Percentiles rank a stretch among this genome's conserved stretches.
Conservation (phyloP, 1,140 invertebrate species). For the Drosophila mauritiana region DNA sequence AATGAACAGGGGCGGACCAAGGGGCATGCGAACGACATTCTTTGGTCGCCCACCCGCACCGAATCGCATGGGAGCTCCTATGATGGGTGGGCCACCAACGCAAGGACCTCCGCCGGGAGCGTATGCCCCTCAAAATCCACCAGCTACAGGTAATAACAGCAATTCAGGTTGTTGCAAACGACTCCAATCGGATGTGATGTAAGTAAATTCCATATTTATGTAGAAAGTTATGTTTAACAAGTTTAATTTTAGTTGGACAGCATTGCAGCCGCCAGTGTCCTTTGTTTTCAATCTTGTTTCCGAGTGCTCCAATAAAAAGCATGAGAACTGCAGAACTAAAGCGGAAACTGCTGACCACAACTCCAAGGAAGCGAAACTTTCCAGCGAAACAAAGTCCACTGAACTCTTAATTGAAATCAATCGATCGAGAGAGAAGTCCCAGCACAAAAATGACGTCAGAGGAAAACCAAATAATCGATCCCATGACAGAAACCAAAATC, state of each 20-base stretch:
- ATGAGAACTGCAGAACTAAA: slow-evolving; percentile 43
- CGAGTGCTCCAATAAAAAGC: slow-evolving; percentile 50
- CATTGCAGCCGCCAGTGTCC: slow-evolving; percentile 38
- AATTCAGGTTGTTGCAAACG: slow-evolving; percentile 17
- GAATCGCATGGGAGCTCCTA: slow-evolving; percentile 30
- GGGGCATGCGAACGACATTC: slow-evolving; percentile 53
- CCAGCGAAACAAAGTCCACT: slow-evolving; percentile 15
- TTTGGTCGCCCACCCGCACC: slow-evolving; percentile 31
- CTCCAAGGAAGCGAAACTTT: slow-evolving; percentile 6
- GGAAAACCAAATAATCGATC: slow-evolving; percentile 1
- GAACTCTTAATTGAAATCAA: slow-evolving; percentile 9
- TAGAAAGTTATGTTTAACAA: background rate
- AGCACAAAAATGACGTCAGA: background rate
- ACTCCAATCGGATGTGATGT: slow-evolving; percentile 53
- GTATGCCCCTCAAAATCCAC: slow-evolving; percentile 42
- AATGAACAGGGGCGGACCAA: slow-evolving; percentile 61
- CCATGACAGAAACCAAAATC: background rate
- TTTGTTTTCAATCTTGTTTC: slow-evolving; percentile 50
- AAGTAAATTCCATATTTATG: slow-evolving; percentile 17
- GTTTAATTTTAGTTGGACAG: slow-evolving; percentile 51
- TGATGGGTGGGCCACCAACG: background rate
- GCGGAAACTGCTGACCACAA: background rate
- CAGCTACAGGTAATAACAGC: slow-evolving; percentile 2
- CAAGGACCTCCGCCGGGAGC: background rate
- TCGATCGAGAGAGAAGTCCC: background rate